Evolutionary conservation across 2,888 invertebrate genomes (phyloP), one percentile per base, ranked within the genome.

Genomic region (Cosmia pyralina): DNA sequence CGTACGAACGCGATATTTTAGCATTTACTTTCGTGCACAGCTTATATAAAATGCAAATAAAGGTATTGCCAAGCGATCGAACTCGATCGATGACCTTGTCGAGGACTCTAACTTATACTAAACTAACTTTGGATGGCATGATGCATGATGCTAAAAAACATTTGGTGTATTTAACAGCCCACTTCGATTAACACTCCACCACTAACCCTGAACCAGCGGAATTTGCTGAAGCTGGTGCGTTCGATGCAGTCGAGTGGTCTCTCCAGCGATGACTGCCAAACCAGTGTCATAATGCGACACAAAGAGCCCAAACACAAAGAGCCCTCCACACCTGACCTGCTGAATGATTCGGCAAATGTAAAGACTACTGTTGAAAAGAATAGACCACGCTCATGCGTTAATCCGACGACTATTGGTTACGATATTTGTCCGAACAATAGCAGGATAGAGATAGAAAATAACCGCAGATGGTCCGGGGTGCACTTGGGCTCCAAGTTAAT

Each of bases 391-490:
- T 98, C 98, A 1, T 98, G 98, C 88, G 96, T 97, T n/a, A 97
- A 97, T 87, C 96, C 96, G 70, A 93, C 92, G 58, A 89, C 92
- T 78, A 90, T 96, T 66, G 94, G 94, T 48, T 96, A 96, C 67
- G 96, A 96, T 72, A 92, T 96, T 41, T 95, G 96, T 79, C 95
- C 94, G 38, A 95, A 94, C 58, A 95, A 96, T 79, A 96, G 96
- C 88, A 92, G 95, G 77, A 96, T 92, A 76, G 96, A 93, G 87
- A 91, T 91, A 89, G 94, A 92, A 86, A 93, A 85, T 46, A 97
- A 97, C 86, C 97, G 98, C 89, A 96, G 98, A 84, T 98, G 98
- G 97, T 98, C 98, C 59, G 97, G 97, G 53, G 97, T 97, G 57
- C 97, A 97, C 79, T 93, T 97, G 82, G 97, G 97, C 66, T 97